These are phyloP conservation scores for Agapornis roseicollis DNA, from an alignment of 2,113 vertebrate genomes.

Conservation along the genomic window DNA sequence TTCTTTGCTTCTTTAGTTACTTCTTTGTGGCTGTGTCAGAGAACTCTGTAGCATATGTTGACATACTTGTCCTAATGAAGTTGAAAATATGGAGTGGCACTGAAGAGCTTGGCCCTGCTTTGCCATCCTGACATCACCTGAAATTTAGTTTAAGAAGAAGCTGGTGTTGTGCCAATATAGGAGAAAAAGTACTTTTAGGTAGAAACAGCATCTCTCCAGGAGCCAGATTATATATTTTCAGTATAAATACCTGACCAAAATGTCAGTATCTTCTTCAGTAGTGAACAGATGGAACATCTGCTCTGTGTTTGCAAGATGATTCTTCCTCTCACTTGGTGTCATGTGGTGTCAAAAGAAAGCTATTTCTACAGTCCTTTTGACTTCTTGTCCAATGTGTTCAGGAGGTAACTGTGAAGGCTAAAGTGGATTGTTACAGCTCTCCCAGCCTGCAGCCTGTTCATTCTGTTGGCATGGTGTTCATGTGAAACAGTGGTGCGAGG, in stretches of 20 bases:
- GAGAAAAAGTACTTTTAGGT: neutral
- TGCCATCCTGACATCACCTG: neutral
- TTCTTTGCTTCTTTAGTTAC: neutral
- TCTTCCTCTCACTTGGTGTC: rapidly evolving
- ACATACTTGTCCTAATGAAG: neutral
- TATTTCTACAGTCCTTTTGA: neutral
- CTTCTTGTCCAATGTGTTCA: neutral
- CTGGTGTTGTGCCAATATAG: neutral
- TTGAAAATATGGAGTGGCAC: neutral
- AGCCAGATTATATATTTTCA: neutral
- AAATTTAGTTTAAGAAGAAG: neutral
- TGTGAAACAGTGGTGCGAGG: neutral
- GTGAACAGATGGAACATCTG: neutral
- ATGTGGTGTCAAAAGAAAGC: neutral
- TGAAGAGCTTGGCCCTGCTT: neutral
- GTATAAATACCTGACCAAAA: neutral
- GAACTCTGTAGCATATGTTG: neutral
- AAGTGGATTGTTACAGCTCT: neutral
- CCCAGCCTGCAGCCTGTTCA: neutral
- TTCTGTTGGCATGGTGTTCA: rapidly evolving
- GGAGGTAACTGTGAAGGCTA: neutral
- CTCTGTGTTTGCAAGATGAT: neutral
- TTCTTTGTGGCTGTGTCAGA: neutral
- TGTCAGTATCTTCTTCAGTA: neutral
- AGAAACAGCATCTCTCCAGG: neutral